phyloP scores from a whole-genome alignment of 2,113 vertebrate genomes.

The Pseudorasbora parva region DNA sequence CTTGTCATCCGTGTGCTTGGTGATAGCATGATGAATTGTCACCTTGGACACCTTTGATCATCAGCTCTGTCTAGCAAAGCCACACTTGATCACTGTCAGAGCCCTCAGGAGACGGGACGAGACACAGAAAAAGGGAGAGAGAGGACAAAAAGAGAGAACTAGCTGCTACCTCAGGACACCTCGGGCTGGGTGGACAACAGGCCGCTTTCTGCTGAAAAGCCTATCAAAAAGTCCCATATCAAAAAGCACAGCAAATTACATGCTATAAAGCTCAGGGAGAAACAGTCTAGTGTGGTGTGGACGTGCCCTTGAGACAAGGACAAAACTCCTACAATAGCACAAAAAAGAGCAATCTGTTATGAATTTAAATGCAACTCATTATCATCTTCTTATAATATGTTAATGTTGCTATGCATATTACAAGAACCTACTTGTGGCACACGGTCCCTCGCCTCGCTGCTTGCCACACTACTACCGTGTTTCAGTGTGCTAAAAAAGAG shows the following conservation, averaged over 20 bases:
- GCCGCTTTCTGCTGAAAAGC: slow-evolving; percentile 15
- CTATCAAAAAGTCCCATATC: slow-evolving; percentile 6
- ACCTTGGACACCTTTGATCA: slow-evolving; percentile 74
- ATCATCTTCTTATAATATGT: background rate
- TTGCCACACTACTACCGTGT: no score
- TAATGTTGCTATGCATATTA: background rate
- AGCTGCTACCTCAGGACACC: slow-evolving; percentile 26
- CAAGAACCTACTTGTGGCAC: background rate
- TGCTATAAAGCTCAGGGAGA: slow-evolving; percentile 29
- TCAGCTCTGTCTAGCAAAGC: slow-evolving; percentile 71
- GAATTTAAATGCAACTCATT: slow-evolving; percentile 18
- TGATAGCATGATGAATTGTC: slow-evolving; percentile 79
- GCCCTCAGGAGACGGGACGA: slow-evolving; percentile 66
- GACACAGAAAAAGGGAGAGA: slow-evolving; percentile 17
- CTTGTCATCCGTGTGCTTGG: slow-evolving; percentile 70
- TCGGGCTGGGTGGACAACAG: slow-evolving; percentile 7
- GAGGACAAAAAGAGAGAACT: slow-evolving; percentile 11
- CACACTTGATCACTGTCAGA: slow-evolving; percentile 79
- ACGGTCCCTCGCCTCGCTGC: no score
- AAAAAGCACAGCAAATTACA: slow-evolving; percentile 31
- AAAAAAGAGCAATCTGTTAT: slow-evolving; percentile 18
- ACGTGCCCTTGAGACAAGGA: slow-evolving; percentile 40
- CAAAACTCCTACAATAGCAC: background rate
- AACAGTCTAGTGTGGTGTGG: background rate
- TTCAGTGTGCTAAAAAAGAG: no score